Percentiles rank a stretch among this genome's conserved stretches.
Evolutionary conservation across 1,140 invertebrate genomes (phyloP).

Genomic region (Cydia pomonella): DNA sequence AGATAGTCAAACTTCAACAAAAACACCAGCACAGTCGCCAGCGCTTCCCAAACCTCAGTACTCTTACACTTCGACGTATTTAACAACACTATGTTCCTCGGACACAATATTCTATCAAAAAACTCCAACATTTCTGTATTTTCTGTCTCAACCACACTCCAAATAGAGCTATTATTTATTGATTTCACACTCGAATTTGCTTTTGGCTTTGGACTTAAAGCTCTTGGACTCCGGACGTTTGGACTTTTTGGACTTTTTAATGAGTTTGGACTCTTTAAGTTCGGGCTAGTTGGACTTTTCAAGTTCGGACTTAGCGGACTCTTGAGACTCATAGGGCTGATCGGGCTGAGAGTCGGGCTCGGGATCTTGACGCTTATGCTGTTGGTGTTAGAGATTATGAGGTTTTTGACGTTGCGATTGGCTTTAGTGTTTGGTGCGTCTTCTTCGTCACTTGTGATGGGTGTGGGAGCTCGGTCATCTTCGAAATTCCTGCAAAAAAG

Average conservation of each 20-base stretch:
- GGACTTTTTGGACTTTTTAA: background rate
- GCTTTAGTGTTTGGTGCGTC: conserved; percentile 28
- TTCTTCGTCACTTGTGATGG: conserved; percentile 54
- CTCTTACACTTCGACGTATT: conserved; percentile 42
- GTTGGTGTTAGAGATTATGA: background rate
- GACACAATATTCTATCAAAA: conserved; percentile 67
- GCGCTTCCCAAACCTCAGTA: conserved; percentile 57
- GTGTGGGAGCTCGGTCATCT: conserved; percentile 51
- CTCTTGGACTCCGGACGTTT: background rate
- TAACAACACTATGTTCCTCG: conserved; percentile 64
- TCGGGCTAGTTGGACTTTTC: background rate
- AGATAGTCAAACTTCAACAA: conserved; percentile 64
- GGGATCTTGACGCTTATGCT: background rate
- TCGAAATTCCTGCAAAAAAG: conserved; percentile 45
- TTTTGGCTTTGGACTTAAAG: background rate
- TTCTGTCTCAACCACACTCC: conserved; percentile 31
- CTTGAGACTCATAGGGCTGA: background rate
- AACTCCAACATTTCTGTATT: conserved; percentile 47
- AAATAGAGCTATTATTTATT: background rate
- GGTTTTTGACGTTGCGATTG: conserved; percentile 31
- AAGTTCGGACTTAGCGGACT: background rate
- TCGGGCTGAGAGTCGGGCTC: conserved; percentile 12
- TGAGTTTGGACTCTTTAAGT: background rate
- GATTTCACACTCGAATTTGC: background rate
- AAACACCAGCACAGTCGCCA: conserved; percentile 62